Evolutionary conservation across 2,888 invertebrate species (phyloP).

Genomic region (Apotomis betuletana): DNA sequence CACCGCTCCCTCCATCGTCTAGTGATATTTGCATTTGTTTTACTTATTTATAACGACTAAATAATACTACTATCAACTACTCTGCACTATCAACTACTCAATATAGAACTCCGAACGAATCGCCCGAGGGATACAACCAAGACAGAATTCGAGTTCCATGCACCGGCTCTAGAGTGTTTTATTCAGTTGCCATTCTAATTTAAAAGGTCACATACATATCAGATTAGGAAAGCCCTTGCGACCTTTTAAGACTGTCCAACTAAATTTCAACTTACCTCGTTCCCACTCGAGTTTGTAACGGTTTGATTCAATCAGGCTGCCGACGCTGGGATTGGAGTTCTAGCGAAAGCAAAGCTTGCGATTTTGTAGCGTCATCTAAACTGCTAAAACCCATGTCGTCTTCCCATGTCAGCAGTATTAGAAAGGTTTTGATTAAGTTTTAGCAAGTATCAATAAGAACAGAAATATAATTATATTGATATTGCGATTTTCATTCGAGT

Average conservation of each 20-base stretch:
- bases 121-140: conserved; percentile 19
- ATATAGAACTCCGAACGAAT: conserved; percentile 29
- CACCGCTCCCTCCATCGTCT: no score
- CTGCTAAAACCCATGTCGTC: background rate
- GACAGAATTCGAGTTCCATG: conserved; percentile 18
- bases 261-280: conserved; percentile 28
- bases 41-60: no score
- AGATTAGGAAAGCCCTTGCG: background rate
- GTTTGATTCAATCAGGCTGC: conserved; percentile 35
- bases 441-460: no score
- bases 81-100: background rate
- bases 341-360: conserved; percentile 2
- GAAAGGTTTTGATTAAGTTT: background rate
- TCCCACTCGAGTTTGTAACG: conserved; percentile 37
- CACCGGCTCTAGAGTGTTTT: conserved; percentile 13
- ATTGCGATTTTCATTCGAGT: no score
- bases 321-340: conserved; percentile 12
- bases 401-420: background rate
- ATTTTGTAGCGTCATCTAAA: conserved; percentile 14
- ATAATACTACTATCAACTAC: no score
- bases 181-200: conserved; percentile 13
- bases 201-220: conserved; percentile 6
- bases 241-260: conserved; percentile 4
- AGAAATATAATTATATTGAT: no score
- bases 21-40: no score